These are phyloP conservation scores for Gymnosoma rotundatum DNA, from an alignment of 2,888 invertebrate genomes.

Conservation along the genomic window DNA sequence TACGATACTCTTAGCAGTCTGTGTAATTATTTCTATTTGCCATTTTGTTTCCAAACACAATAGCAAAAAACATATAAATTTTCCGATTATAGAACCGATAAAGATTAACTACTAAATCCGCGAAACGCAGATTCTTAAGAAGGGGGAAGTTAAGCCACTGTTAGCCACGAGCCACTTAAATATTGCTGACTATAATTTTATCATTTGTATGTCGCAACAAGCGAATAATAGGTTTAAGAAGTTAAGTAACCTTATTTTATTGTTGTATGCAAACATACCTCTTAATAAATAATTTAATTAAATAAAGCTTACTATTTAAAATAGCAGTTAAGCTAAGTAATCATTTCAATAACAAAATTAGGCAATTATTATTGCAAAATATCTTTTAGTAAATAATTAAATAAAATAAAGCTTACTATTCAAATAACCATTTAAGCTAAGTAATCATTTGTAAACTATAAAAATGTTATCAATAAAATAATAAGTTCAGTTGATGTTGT, in stretches of 20 bases:
- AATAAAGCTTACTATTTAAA: background rate
- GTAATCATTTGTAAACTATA: too few species aligned
- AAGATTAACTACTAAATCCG: slow-evolving; percentile 13
- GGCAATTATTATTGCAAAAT: background rate
- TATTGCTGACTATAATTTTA: slow-evolving; percentile 13
- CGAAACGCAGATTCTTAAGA: slow-evolving; percentile 18
- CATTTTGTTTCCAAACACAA: slow-evolving; percentile 1
- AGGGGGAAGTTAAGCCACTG: slow-evolving; percentile 10
- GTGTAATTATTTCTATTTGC: slow-evolving; percentile 7
- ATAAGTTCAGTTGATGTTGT: too few species aligned
- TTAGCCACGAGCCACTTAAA: slow-evolving; percentile 7
- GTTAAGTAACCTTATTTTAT: slow-evolving; percentile 1
- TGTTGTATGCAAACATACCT: background rate
- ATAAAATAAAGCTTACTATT: background rate
- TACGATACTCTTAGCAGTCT: background rate
- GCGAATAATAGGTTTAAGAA: slow-evolving; percentile 6
- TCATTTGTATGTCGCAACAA: background rate
- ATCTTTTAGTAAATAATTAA: background rate
- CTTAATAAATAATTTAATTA: background rate
- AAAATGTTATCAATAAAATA: too few species aligned
- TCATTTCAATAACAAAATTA: background rate
- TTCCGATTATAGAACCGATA: background rate
- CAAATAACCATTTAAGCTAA: background rate
- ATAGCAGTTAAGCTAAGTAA: background rate
- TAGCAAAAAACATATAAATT: background rate